Base-by-base conservation (phyloP, 2,797 vertebrate genomes). In the Allobates femoralis region DNA sequence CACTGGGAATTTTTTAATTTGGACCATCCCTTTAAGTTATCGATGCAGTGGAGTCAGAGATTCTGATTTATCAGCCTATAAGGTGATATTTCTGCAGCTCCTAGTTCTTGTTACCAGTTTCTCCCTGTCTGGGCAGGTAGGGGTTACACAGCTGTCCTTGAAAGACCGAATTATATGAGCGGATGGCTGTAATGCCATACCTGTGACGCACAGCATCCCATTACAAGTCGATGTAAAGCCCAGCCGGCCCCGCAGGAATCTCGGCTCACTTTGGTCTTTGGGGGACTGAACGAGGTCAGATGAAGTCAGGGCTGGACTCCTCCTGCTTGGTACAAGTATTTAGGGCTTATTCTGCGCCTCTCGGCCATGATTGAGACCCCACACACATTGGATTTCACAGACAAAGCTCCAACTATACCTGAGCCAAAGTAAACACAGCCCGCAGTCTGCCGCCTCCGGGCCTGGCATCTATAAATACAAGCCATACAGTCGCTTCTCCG, bases 351-450 rank as follows among this genome's bases (percentile, higher is more conserved):
- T 74, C 82, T 64, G 56, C 50, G 23, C 81, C 21, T 82, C 60
- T 74, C 56, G 80, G 82, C 46, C 55, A 46, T 53, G 77, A 73
- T 67, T 28, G 77, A n/a, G 86, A 87, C 76, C 81, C 79, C 82
- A 75, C 86, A 80, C 75, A 83, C 16, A 6, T 55, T 7, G 58
- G 62, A 75, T 53, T 74, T 28, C 37, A 60, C 69, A 84, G 64
- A 81, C 76, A 87, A 73, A 79, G 81, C 56, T 80, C 67, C 58
- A 41, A 37, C 41, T 84, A 66, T 80, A 30, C 77, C 81, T 74
- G 53, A 55, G 82, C 86, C 86, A 87, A 87, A 84, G 6, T 84
- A 87, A 79, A 87, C 86, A 79, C 41, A 30, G 26, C n/a, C 53
- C 26, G 23, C 74, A 60, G 82, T 80, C 71, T 28, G n/a, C 62